Conservation (phyloP, 2,113 vertebrate genomes). For the Machaerirhynchus nigripectus region DNA sequence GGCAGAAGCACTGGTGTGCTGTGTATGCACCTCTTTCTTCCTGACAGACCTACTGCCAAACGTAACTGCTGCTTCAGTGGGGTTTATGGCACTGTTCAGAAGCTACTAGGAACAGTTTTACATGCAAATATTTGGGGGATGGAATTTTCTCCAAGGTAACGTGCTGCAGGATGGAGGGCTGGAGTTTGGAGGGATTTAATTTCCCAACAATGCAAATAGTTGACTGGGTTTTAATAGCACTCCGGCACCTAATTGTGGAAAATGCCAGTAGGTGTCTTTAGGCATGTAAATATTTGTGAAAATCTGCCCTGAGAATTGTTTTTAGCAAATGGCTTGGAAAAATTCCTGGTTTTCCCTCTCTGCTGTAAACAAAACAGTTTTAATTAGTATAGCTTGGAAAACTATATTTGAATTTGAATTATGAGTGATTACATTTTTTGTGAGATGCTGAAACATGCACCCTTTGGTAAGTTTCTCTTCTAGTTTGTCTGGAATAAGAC, state of each 20-base stretch:
- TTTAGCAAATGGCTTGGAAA: slow-evolving; percentile 1
- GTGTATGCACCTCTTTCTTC: not conserved
- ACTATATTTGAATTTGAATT: not conserved
- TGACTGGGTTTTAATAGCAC: not conserved
- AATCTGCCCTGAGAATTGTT: not conserved
- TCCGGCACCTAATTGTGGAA: not conserved
- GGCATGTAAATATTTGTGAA: not conserved
- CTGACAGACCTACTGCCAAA: not conserved
- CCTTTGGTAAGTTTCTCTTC: not conserved
- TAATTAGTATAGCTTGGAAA: not conserved
- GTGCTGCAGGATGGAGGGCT: not conserved
- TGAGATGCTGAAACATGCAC: not conserved
- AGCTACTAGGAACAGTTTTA: not conserved
- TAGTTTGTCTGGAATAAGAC: not conserved
- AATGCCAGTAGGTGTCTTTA: not conserved
- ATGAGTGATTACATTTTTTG: not conserved
- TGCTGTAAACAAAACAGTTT: not conserved
- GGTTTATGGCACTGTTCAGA: not conserved
- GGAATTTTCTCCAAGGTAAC: not conserved
- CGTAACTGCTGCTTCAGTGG: not conserved
- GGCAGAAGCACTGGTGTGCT: not conserved
- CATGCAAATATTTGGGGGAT: not conserved
- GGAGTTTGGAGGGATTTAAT: not conserved
- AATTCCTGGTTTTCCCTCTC: not conserved
- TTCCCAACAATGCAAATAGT: not conserved